Conservation (phyloP, 2,888 invertebrate genomes). For the Operophtera brumata region DNA sequence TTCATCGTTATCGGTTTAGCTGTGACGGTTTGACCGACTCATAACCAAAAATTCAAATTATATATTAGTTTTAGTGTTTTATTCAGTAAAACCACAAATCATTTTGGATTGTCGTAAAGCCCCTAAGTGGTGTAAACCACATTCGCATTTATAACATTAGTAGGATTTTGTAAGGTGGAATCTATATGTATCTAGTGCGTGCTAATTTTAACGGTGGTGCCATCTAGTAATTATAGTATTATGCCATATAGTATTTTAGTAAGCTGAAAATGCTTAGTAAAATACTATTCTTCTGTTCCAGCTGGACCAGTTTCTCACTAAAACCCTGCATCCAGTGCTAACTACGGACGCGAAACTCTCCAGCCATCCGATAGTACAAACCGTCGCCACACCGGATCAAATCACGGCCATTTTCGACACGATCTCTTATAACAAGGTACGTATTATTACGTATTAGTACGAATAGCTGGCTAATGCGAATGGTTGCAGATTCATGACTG, state of each 20-base stretch:
- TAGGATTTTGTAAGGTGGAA: too few relatives aligned
- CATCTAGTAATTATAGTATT: not conserved
- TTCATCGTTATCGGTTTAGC: too few relatives aligned
- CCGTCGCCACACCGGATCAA: slow-evolving; percentile 91
- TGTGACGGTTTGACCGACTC: too few relatives aligned
- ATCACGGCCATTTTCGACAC: slow-evolving; percentile 95
- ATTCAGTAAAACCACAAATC: too few relatives aligned
- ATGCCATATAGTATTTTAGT: too few relatives aligned
- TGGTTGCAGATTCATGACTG: too few relatives aligned
- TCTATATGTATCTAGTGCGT: not conserved
- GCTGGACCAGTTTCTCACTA: slow-evolving; percentile 88
- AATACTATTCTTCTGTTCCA: slow-evolving; percentile 53
- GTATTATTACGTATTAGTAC: too few relatives aligned
- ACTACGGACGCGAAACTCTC: slow-evolving; percentile 88
- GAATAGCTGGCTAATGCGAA: too few relatives aligned
- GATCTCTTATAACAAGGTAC: slow-evolving; percentile 93
- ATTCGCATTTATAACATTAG: too few relatives aligned
- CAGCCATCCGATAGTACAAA: slow-evolving; percentile 94
- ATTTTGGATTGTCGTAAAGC: too few relatives aligned
- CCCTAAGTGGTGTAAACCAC: not conserved
- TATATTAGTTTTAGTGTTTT: too few relatives aligned
- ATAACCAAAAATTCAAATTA: too few relatives aligned
- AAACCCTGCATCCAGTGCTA: slow-evolving; percentile 87
- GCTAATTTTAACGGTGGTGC: not conserved
- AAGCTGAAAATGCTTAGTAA: not conserved